These are phyloP conservation scores for Hydraecia micacea DNA, from an alignment of 2,888 invertebrate genomes.

Conservation along the genomic window DNA sequence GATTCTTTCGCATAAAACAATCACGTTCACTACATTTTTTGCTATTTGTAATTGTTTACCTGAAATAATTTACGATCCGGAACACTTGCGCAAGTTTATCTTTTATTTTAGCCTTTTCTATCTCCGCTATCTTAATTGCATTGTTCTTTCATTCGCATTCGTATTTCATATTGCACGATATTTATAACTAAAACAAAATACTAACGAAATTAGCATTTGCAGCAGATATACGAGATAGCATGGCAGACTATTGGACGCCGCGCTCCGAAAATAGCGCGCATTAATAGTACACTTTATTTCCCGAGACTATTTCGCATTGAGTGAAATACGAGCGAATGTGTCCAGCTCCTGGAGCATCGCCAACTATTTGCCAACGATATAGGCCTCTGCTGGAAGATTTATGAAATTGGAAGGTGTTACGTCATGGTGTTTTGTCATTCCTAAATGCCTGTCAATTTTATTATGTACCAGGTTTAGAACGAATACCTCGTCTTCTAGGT, in stretches of 20 bases:
- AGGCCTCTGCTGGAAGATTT: constrained; percentile 67
- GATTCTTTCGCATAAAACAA: constrained; percentile 24
- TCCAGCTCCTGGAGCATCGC: constrained; percentile 78
- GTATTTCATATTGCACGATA: constrained; percentile 41
- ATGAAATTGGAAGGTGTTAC: constrained; percentile 47
- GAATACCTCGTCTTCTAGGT: neutral
- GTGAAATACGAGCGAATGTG: constrained; percentile 83
- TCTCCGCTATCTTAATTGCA: constrained; percentile 49
- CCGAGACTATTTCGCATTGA: constrained; percentile 82
- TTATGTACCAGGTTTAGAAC: constrained; percentile 12
- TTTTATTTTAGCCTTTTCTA: constrained; percentile 28
- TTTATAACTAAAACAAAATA: constrained; percentile 37
- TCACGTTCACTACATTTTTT: constrained; percentile 16
- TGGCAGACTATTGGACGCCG: constrained; percentile 83
- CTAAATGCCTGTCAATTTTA: constrained; percentile 34
- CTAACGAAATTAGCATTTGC: constrained; percentile 43
- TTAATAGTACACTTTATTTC: constrained; percentile 82
- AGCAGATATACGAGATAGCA: constrained; percentile 59
- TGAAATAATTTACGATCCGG: constrained; percentile 52
- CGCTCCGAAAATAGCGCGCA: constrained; percentile 80
- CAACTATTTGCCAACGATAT: constrained; percentile 72
- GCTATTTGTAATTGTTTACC: constrained; percentile 29
- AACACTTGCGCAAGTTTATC: constrained; percentile 48
- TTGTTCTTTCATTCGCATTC: constrained; percentile 19
- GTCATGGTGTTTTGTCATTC: constrained; percentile 51